Conservation (phyloP, 1,140 invertebrate species). For the Caenorhabditis latens region DNA sequence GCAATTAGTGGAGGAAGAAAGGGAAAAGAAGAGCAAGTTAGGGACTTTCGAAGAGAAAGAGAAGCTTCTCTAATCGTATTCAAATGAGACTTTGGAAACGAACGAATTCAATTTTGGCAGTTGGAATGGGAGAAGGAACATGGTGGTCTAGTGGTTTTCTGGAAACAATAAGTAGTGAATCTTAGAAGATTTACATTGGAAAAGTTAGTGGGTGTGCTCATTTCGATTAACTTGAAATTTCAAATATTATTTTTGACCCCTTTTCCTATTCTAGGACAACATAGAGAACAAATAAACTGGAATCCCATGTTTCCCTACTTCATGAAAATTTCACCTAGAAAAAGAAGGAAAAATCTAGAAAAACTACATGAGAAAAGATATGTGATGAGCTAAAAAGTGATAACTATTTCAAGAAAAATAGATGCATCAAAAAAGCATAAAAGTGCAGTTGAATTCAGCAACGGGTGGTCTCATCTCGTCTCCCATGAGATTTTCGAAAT, state of each 20-base stretch:
- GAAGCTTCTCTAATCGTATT: constrained; percentile 18
- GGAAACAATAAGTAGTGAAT: no score
- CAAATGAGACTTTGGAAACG: constrained; percentile 23
- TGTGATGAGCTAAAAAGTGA: neutral
- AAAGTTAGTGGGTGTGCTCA: no score
- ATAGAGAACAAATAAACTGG: no score
- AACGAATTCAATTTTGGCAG: constrained; percentile 6
- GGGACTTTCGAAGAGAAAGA: neutral
- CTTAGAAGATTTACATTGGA: no score
- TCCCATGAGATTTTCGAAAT: constrained; percentile 46
- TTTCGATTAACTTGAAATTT: no score
- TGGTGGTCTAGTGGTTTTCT: neutral
- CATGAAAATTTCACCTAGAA: no score
- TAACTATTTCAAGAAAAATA: neutral
- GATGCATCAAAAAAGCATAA: constrained; percentile 3
- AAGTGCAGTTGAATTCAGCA: constrained; percentile 14
- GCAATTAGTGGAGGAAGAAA: constrained; percentile 26
- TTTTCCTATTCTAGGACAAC: no score
- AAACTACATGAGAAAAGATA: neutral
- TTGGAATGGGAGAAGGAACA: neutral
- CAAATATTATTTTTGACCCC: no score
- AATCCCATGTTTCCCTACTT: no score
- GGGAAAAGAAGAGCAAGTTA: neutral
- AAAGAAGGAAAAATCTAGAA: neutral
- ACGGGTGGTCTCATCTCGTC: constrained; percentile 6